Percentiles rank a stretch among this genome's conserved stretches.
These are phyloP conservation scores for Echinops telfairi DNA, from an alignment of 2,113 vertebrate species.

Conservation along the genomic window DNA sequence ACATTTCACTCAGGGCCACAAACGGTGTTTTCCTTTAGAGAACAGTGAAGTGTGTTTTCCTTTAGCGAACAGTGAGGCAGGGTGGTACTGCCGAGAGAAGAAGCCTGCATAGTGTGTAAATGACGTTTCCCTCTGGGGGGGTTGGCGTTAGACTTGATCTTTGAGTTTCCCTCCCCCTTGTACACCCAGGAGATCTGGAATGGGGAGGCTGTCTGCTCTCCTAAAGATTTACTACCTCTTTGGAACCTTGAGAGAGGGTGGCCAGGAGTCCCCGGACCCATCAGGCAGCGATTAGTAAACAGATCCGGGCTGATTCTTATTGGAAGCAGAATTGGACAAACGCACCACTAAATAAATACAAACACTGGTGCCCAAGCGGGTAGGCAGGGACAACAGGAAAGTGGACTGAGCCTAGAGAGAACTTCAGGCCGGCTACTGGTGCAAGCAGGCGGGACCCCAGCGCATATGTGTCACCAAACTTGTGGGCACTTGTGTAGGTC, in stretches of 20 bases:
- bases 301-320: background rate
- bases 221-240: too few species aligned
- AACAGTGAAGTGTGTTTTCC: background rate
- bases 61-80: background rate
- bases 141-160: too few species aligned
- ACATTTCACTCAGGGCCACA: background rate
- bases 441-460: too few species aligned
- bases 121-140: constrained; percentile 16
- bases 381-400: too few species aligned
- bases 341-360: background rate
- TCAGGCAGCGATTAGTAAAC: background rate
- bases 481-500: rapidly evolving
- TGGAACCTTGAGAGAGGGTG: too few species aligned
- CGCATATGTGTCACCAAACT: background rate
- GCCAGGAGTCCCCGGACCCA: background rate
- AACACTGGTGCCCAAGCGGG: too few species aligned
- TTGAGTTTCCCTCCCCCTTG: too few species aligned
- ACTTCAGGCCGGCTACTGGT: background rate
- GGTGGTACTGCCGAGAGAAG: too few species aligned
- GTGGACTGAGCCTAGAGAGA: too few species aligned
- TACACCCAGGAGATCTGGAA: background rate
- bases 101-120: constrained; percentile 34
- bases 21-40: constrained; percentile 25
- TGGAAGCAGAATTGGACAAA: background rate
- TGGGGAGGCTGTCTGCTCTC: too few species aligned